Evolutionary conservation across 2,797 vertebrate genomes (phyloP).

Genomic region (Acropternis orthonyx): DNA sequence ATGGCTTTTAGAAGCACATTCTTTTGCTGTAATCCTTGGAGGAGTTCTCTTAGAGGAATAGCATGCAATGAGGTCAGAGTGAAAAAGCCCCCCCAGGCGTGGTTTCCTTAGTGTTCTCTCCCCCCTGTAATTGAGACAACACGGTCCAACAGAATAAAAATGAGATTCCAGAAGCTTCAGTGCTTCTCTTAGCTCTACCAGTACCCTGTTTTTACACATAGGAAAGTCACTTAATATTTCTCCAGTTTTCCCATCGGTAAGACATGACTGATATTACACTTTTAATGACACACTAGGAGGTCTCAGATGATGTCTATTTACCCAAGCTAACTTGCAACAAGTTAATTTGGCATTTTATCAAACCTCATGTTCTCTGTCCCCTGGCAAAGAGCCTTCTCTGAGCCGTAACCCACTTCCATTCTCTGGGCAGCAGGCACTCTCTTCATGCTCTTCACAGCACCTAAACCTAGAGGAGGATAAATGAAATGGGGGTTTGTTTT

Average conservation of each 20-base stretch:
- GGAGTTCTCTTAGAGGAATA: not conserved
- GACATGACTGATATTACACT: not conserved
- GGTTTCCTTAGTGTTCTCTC: not conserved
- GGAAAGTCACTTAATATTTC: not conserved
- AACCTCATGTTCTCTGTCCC: not conserved
- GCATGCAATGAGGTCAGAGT: not conserved
- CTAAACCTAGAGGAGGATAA: not conserved
- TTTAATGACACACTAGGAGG: not conserved
- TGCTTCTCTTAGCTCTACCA: not conserved
- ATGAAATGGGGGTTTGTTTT: not conserved
- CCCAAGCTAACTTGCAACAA: not conserved
- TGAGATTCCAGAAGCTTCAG: not conserved
- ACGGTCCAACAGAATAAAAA: not conserved
- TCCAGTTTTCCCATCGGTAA: not conserved
- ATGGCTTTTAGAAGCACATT: not conserved
- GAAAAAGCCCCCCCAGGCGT: not conserved
- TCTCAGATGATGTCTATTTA: not conserved
- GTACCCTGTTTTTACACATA: not conserved
- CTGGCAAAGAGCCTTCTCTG: not conserved
- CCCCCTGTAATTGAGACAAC: not conserved
- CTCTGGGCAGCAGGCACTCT: not conserved
- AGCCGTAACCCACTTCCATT: not conserved
- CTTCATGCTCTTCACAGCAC: not conserved
- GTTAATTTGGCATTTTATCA: conserved; percentile 22
- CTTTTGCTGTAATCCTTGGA: not conserved